Evolutionary conservation across 2,888 invertebrate genomes (phyloP), one percentile per base, ranked within the genome.

Genomic region (Drosophila differens): DNA sequence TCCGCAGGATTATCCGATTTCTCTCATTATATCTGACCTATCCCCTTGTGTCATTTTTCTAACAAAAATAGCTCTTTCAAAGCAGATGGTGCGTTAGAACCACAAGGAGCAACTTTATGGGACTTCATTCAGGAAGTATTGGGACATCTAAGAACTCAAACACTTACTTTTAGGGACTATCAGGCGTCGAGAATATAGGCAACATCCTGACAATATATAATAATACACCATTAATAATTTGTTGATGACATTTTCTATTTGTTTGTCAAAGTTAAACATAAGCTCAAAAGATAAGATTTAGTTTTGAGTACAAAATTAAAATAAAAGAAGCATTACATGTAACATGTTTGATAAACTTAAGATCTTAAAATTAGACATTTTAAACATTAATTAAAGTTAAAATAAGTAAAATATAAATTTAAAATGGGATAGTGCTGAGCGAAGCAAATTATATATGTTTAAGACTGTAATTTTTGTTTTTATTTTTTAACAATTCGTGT

Each of bases 291-390:
- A 60, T 60, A 68, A 69, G 49, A 58, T 57, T 22, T 47, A 53
- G 66, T 33, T 58, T 70, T 54, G 61, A 70, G 62, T 79, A 73
- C 47, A 80, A 80, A 79, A 80, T 70, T 76, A 75, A 65, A 70
- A 55, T 44, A 49, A 44, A 54, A 70, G 52, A 32, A 52, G 70
- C 52, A 74, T 69, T 77, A 81, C 66, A 80, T 72, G 54, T 57
- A 66, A 63, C 75, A 79, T 71, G 65, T 47, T 44, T 61, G 41
- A 73, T 70, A 70, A 76, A 57, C 61, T 62, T 37, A 74, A 64
- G 68, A 57, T 54, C 61, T 65, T 71, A 79, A 39, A 49, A 49
- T 52, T 66, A 74, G 22, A 39, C 2, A 55, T 52, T 32, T 54
- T 63, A 22, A 71, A 60, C 70, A 69, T 33, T 70, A 80, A 55